Percentiles rank a stretch among this genome's conserved stretches.
phyloP scores from a whole-genome alignment of 2,797 vertebrate species.

The Lindbergichthys nudifrons region DNA sequence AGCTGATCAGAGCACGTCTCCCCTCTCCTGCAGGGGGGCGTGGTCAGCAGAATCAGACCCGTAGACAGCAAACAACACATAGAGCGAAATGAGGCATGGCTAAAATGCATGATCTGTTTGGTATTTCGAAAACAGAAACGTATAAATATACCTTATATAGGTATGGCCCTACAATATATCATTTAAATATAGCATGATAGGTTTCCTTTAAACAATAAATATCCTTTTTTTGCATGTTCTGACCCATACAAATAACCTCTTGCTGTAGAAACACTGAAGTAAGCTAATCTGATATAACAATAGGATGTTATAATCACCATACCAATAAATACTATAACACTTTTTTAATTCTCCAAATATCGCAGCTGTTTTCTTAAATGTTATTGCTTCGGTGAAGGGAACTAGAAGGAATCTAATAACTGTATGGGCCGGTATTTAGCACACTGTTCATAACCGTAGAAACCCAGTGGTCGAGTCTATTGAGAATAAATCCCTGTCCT shows the following conservation, averaged over 20 bases:
- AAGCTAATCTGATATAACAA: not conserved
- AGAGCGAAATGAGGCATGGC: no score
- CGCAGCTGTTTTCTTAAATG: not conserved
- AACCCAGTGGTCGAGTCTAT: conserved; percentile 1
- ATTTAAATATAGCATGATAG: no score
- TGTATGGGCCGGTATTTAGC: conserved; percentile 9
- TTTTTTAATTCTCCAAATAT: not conserved
- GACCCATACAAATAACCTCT: no score
- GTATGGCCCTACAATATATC: no score
- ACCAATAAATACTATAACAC: not conserved
- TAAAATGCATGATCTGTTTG: no score
- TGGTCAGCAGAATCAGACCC: no score
- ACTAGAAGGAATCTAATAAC: conserved; percentile 3
- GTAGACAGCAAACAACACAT: no score
- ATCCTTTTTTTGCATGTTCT: not conserved
- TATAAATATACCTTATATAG: no score
- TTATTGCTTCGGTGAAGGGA: not conserved
- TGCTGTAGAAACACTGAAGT: not conserved
- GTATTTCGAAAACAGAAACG: no score
- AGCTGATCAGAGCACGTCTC: no score
- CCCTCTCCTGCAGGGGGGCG: no score
- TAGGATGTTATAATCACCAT: not conserved
- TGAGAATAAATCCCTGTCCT: conserved; percentile 34
- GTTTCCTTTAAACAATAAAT: not conserved
- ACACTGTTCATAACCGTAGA: conserved; percentile 6